A percentile compares a stretch with the other conserved stretches of the same genome.
phyloP scores from a whole-genome alignment of 2,797 vertebrate species.

The Microctenopoma stevenorrisi region DNA sequence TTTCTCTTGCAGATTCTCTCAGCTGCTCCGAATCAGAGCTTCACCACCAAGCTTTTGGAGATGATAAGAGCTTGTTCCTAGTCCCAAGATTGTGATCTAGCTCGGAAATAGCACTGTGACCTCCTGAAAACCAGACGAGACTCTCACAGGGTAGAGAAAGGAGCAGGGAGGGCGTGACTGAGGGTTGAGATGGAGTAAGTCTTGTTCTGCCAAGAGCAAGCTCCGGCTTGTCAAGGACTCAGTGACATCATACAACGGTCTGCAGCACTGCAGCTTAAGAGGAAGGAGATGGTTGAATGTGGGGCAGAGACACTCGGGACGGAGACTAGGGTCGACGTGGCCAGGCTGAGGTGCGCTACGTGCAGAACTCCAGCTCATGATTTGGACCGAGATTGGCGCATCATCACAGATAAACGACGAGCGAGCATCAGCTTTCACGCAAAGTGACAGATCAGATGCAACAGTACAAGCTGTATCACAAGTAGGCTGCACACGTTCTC shows the following conservation, averaged over 20 bases:
- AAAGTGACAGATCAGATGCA: not conserved
- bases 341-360: constrained; percentile 23
- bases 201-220: constrained; percentile 45
- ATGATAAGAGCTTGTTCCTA: constrained; percentile 5
- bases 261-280: constrained; percentile 16
- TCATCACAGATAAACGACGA: not conserved
- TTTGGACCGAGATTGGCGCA: not conserved
- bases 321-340: not conserved
- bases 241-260: constrained; percentile 41
- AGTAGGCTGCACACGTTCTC: not conserved
- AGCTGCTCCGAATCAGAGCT: constrained; percentile 27
- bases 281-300: constrained; percentile 24
- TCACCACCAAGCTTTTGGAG: not conserved
- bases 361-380: constrained; percentile 19
- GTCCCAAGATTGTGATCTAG: constrained; percentile 14
- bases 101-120: constrained; percentile 9
- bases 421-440: constrained; percentile 1
- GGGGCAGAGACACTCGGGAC: constrained; percentile 17
- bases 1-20: constrained; percentile 17
- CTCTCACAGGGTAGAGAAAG: not conserved
- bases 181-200: constrained; percentile 37
- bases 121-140: constrained; percentile 13
- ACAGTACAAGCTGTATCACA: not conserved
- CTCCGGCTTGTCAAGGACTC: constrained; percentile 30
- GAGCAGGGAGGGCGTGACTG: constrained; percentile 28